These are phyloP conservation scores for Leptopilina clavipes DNA, from an alignment of 1,140 invertebrate genomes.

Conservation along the genomic window DNA sequence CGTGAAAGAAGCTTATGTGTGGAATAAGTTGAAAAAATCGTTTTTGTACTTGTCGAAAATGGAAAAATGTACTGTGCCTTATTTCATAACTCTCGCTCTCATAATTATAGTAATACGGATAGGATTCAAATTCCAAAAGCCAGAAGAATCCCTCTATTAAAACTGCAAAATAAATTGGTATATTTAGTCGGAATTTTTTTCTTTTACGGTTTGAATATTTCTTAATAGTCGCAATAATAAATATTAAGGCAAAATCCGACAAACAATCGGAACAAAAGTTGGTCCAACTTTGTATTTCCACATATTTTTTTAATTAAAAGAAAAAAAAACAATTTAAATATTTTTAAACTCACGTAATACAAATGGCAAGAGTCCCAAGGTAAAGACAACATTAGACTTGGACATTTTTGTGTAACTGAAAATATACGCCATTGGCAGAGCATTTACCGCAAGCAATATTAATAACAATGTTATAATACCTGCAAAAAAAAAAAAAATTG, in stretches of 20 bases:
- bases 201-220: too few species aligned
- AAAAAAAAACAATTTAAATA: too few species aligned
- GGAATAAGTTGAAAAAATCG: slow-evolving; percentile 65
- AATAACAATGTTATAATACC: slow-evolving; percentile 61
- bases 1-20: slow-evolving; percentile 69
- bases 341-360: slow-evolving; percentile 59
- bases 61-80: slow-evolving; percentile 40
- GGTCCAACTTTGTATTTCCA: too few species aligned
- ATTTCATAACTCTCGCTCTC: slow-evolving; percentile 36
- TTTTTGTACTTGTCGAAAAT: slow-evolving; percentile 63
- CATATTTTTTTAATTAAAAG: too few species aligned
- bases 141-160: slow-evolving; percentile 52
- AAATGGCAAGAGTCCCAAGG: slow-evolving; percentile 60
- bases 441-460: slow-evolving; percentile 64
- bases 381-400: slow-evolving; percentile 54
- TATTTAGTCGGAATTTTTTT: too few species aligned
- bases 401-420: slow-evolving; percentile 66
- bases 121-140: neutral
- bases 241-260: too few species aligned
- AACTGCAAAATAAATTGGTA: slow-evolving; percentile 56
- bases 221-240: too few species aligned
- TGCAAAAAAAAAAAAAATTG: slow-evolving; percentile 61
- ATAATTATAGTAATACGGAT: slow-evolving; percentile 45
- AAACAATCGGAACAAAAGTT: too few species aligned
- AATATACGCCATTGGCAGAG: slow-evolving; percentile 61